Conservation (phyloP, 2,113 vertebrate species). For the Hassar affinis region DNA sequence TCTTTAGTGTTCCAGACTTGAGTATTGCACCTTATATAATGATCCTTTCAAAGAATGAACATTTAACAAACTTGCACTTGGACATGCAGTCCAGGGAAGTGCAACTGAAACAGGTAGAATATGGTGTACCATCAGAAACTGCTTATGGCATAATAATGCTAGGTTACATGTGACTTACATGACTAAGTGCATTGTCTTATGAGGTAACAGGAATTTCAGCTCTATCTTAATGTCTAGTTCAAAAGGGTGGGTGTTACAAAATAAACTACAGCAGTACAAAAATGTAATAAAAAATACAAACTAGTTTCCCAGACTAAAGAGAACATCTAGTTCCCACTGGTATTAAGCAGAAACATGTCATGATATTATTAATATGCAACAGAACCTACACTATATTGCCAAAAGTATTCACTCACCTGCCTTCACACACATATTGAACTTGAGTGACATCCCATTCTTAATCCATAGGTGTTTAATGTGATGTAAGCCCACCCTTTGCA, state of each 20-base stretch:
- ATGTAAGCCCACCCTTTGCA: no score
- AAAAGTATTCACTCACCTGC: no score
- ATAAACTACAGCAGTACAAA: neutral
- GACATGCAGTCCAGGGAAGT: neutral
- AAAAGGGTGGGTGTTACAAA: neutral
- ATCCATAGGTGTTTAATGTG: no score
- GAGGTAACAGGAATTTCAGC: constrained; percentile 14
- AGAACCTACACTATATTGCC: no score
- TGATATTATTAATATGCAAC: neutral
- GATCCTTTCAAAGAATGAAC: neutral
- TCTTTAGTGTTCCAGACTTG: neutral
- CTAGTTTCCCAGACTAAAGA: neutral
- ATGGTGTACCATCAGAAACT: neutral
- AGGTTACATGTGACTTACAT: neutral
- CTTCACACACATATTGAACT: no score
- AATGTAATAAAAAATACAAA: neutral
- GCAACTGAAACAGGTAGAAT: neutral
- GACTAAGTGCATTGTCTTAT: constrained; percentile 2
- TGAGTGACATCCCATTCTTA: no score
- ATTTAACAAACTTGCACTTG: neutral
- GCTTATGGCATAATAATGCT: constrained; percentile 1
- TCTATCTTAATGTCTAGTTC: neutral
- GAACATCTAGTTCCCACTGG: neutral
- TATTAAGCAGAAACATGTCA: neutral
- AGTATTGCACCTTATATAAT: neutral